Evolutionary conservation across 2,797 vertebrate genomes (phyloP), one percentile per base, ranked within the genome.

Genomic region (Cheirogaleus major): DNA sequence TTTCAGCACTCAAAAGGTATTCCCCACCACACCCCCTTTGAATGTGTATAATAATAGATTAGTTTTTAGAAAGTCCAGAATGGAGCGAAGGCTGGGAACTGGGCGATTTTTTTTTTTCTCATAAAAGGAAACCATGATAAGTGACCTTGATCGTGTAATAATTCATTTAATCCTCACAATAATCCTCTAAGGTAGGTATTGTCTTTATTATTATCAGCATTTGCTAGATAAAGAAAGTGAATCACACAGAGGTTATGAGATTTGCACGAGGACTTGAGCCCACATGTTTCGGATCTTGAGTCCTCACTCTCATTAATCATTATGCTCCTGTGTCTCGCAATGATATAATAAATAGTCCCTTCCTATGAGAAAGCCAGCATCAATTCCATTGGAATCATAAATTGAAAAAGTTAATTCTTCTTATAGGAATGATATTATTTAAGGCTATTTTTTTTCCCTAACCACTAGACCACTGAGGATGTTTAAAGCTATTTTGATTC

Each of bases 401-500:
- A 89, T 32, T 30, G 9, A 94, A 91, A 76, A 67, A 52, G 41
- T 61, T 23, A 30, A 57, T 50, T 73, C 9, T 5, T 81, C 61
- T 78, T 30, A 35, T 18, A 89, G 69, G 25, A 93, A 94, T 35
- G 15, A 13, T 43, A 78, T 86, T 67, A 48, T 78, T 70, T 84
- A 65, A 70, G 94, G 38, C 20, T 89, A 38, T 84, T 90, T 97
- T 73, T 65, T 65, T 65, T 65, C 8, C 32, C 63, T 65, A 65
- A n/a, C 8, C 32, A 8, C 63, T 20, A 65, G 32, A 65, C 15
- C 32, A 2, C 32, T n/a, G 32, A 32, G 63, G 32, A 65, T 67
- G 41, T 84, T 70, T 84, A 65, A 70, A 95, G n/a, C 23, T 86
- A 43, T 84, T 90, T 96, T 73, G 9, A 89, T 78, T 93, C 22